phyloP scores from a whole-genome alignment of 2,888 invertebrate genomes.

The Platycheirus albimanus region DNA sequence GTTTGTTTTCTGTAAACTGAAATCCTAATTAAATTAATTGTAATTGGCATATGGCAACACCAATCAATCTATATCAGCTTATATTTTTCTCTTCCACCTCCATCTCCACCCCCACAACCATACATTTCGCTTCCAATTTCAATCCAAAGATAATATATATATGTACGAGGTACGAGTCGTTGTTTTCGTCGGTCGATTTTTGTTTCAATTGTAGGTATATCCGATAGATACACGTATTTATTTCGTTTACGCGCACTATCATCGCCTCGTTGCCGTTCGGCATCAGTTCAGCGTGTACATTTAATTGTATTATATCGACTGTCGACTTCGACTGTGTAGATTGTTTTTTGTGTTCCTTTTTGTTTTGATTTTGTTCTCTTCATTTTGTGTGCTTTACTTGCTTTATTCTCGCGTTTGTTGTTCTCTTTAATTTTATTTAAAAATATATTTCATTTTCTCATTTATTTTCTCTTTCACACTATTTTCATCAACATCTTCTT shows the following conservation, averaged over 20 bases:
- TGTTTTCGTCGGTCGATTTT: slow-evolving; percentile 10
- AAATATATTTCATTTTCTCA: slow-evolving; percentile 11
- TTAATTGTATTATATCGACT: slow-evolving; percentile 58
- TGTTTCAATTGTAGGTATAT: slow-evolving; percentile 65
- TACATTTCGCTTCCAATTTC: slow-evolving; percentile 48
- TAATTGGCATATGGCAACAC: slow-evolving; percentile 46
- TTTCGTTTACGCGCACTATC: slow-evolving; percentile 70
- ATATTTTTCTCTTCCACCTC: slow-evolving; percentile 12
- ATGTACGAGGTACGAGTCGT: too few species aligned
- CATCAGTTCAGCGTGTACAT: slow-evolving; percentile 46
- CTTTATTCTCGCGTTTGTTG: slow-evolving; percentile 11
- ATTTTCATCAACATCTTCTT: slow-evolving; percentile 6
- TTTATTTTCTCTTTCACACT: background rate
- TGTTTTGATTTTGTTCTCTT: slow-evolving; percentile 59
- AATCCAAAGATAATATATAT: slow-evolving; percentile 58
- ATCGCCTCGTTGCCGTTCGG: slow-evolving; percentile 51
- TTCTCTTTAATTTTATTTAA: slow-evolving; percentile 48
- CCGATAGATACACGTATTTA: slow-evolving; percentile 69
- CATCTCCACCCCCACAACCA: slow-evolving; percentile 15
- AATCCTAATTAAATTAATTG: too few species aligned
- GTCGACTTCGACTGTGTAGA: too few species aligned
- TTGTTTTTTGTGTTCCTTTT: slow-evolving; percentile 38
- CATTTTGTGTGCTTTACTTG: slow-evolving; percentile 19
- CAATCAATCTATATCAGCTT: background rate
- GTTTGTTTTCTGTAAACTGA: too few species aligned